Percentiles rank a stretch among this genome's conserved stretches.
phyloP scores from a whole-genome alignment of 2,888 invertebrate genomes.

The Aporophyla nigra region DNA sequence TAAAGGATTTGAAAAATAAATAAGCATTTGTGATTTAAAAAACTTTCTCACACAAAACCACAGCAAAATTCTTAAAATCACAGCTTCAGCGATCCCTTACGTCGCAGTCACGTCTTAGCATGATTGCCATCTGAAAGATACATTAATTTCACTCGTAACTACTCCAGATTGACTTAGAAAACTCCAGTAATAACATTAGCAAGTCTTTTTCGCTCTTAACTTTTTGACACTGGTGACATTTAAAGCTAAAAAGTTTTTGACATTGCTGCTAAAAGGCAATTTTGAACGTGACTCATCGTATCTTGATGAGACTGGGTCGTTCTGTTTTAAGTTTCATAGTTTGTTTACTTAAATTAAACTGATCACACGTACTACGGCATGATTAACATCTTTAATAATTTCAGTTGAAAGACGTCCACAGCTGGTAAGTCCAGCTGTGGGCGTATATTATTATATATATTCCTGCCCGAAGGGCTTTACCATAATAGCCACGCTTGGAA shows the following conservation, averaged over 20 bases:
- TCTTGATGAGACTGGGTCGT: background rate
- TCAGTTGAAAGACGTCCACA: no score
- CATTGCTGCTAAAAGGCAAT: no score
- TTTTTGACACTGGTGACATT: background rate
- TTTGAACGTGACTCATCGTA: no score
- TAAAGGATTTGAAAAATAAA: background rate
- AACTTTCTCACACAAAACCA: background rate
- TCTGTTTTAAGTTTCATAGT: background rate
- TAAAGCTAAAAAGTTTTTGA: background rate
- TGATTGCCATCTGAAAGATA: constrained; percentile 58
- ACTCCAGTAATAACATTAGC: background rate
- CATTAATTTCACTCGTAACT: constrained; percentile 60
- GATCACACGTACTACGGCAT: background rate
- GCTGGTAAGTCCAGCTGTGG: no score
- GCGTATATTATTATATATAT: no score
- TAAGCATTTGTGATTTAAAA: background rate
- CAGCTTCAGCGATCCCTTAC: constrained; percentile 4
- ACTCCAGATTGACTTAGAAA: constrained; percentile 62
- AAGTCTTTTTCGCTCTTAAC: background rate
- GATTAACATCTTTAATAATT: no score
- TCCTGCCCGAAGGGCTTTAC: no score
- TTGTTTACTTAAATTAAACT: background rate
- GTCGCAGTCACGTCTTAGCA: constrained; percentile 52
- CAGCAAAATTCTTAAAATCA: constrained; percentile 32
- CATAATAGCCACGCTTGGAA: no score